These are phyloP conservation scores for Siderastrea siderea DNA, from an alignment of 92 coral and sea anemone species.

Conservation along the genomic window DNA sequence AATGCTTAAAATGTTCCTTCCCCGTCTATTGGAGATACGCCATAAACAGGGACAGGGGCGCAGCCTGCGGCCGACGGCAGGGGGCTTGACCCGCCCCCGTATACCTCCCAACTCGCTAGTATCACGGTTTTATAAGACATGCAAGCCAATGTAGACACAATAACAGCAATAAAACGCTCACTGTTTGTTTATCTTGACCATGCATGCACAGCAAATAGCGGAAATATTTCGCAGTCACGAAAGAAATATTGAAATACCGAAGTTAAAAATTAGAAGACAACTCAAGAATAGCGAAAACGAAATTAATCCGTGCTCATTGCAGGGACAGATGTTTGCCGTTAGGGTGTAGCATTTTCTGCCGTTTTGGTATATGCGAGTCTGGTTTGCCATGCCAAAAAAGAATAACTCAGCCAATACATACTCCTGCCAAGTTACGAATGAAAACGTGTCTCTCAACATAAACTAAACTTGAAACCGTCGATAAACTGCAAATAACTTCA, in stretches of 20 bases:
- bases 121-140: background rate
- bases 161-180: background rate
- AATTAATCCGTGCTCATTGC: background rate
- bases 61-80: background rate
- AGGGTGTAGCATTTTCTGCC: background rate
- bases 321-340: background rate
- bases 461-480: background rate
- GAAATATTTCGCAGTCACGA: background rate
- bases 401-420: background rate
- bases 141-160: background rate
- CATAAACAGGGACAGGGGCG: slow-evolving; percentile 13
- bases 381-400: background rate
- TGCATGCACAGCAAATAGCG: background rate
- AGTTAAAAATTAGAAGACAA: background rate
- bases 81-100: slow-evolving; percentile 21
- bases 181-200: background rate
- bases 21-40: background rate
- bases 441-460: background rate
- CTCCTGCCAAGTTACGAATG: background rate
- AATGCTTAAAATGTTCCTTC: background rate
- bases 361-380: background rate
- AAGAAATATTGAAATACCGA: background rate
- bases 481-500: background rate
- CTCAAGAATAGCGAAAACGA: background rate
- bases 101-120: background rate